Percentiles rank a stretch among this genome's conserved stretches.
Conservation (phyloP, 2,888 invertebrate species). For the Meteorus colon region DNA sequence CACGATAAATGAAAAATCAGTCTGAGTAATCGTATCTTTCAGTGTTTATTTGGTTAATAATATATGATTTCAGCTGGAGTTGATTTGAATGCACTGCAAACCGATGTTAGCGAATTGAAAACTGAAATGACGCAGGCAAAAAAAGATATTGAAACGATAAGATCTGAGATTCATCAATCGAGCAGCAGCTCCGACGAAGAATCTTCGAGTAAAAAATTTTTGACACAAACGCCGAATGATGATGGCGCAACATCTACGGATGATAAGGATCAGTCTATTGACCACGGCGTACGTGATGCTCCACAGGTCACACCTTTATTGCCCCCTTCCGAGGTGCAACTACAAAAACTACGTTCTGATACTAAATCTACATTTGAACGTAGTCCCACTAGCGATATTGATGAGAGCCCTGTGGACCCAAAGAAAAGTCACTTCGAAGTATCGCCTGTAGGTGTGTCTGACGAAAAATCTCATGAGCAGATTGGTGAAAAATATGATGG, state of each 20-base stretch:
- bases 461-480: not conserved
- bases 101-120: constrained; percentile 50
- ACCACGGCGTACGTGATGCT: not conserved
- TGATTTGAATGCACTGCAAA: constrained; percentile 53
- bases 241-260: not conserved
- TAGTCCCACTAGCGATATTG: not conserved
- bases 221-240: not conserved
- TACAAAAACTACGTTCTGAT: not conserved
- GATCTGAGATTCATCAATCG: constrained; percentile 39
- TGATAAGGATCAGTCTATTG: not conserved
- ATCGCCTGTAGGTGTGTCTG: not conserved
- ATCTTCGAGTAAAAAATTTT: constrained; percentile 26
- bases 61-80: constrained; percentile 21
- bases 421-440: not conserved
- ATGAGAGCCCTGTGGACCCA: not conserved
- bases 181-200: not conserved
- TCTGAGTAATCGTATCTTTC: not conserved
- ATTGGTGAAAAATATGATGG: not conserved
- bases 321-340: not conserved
- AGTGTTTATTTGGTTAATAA: not conserved
- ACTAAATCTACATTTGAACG: not conserved
- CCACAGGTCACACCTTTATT: not conserved
- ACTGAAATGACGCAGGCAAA: constrained; percentile 46
- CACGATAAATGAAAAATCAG: not conserved
- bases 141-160: constrained; percentile 48